Conservation (phyloP, 2,888 invertebrate species). For the Taphrorychus bicolor region DNA sequence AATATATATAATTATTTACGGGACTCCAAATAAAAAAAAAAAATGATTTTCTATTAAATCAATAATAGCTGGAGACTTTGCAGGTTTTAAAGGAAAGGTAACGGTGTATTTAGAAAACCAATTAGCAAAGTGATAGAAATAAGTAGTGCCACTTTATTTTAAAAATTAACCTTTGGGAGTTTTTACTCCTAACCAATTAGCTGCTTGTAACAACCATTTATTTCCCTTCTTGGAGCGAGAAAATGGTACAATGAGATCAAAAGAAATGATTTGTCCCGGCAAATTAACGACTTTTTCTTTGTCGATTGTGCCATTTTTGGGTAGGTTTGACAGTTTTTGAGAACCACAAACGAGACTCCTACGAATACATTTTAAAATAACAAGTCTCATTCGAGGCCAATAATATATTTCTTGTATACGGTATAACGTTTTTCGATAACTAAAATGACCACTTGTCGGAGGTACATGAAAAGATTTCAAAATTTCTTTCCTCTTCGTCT, state of each 20-base stretch:
- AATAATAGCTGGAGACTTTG: conserved; percentile 14
- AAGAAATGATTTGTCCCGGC: not conserved
- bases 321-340: conserved; percentile 36
- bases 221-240: conserved; percentile 29
- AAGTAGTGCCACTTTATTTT: too few species aligned
- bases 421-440: conserved; percentile 41
- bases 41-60: conserved; percentile 35
- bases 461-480: not conserved
- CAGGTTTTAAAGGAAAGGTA: conserved; percentile 21
- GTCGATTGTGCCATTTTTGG: conserved; percentile 40
- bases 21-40: conserved; percentile 22
- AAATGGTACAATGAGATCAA: conserved; percentile 30
- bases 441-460: conserved; percentile 35
- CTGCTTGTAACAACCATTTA: conserved; percentile 29
- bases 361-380: conserved; percentile 36
- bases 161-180: too few species aligned
- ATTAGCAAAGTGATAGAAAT: too few species aligned
- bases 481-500: too few species aligned
- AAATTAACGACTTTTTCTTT: conserved; percentile 31
- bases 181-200: too few species aligned
- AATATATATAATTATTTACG: conserved; percentile 38
- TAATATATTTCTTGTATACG: too few species aligned
- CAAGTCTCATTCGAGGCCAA: too few species aligned
- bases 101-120: conserved; percentile 32
- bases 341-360: conserved; percentile 38